Evolutionary conservation across 2,888 invertebrate species (phyloP), one percentile per base, ranked within the genome.

Genomic region (Leptura quadrifasciata): DNA sequence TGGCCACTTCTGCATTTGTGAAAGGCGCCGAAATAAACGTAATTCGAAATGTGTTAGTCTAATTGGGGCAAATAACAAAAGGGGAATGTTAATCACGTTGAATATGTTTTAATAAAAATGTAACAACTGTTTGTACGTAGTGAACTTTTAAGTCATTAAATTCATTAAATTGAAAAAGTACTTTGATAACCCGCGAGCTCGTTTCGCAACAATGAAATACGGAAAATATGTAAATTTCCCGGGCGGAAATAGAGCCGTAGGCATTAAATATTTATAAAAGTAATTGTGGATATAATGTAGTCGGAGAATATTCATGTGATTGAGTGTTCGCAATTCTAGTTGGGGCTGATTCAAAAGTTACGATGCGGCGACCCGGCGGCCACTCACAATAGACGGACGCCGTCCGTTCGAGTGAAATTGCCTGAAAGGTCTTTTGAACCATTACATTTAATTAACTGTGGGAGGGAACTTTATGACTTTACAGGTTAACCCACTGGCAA

Each of bases 381-480:
- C 39, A 18, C 63, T 63, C 35, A 63, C 63, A 63, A 63, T 63
- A 17, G 63, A 31, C 63, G 63, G 39, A 63, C 63, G 60, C 47
- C 65, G 47, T 47, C 52, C 64, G 47, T 20, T 64, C 17, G 18
- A 67, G 54, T 54, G 67, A 52, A 67, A 67, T 52, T 54, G 67
- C 54, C 67, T 35, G 52, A 67, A 54, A 67, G 65, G 67, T 27
- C 85, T 83, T 84, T 85, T 84, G 81, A 84, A 79, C 83, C 84
- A 85, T 75, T 86, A 84, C 83, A 82, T 86, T 86, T 85, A 86
- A 86, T 86, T 85, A 86, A 86, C 83, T 84, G 84, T 76, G 82
- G 80, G 78, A 80, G 77, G 83, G 77, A 85, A 84, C 84, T 84
- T 85, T 83, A 84, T 82, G 84, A 79, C 83, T 83, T 79, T 76